A percentile compares a stretch with the other conserved stretches of the same genome.
These are phyloP conservation scores for Leptobrachium leishanense DNA, from an alignment of 2,113 vertebrate genomes.

Conservation along the genomic window DNA sequence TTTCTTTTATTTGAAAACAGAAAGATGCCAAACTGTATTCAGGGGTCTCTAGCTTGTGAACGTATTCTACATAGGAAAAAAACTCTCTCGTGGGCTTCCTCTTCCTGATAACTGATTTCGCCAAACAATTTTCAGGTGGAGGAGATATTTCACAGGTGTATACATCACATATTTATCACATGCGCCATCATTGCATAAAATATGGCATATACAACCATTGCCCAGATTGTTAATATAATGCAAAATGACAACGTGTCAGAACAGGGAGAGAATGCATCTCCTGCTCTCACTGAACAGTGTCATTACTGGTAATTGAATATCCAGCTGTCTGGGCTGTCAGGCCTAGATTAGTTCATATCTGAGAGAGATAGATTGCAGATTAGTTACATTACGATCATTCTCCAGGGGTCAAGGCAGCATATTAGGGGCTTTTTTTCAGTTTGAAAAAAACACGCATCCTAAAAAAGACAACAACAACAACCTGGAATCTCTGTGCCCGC, in stretches of 20 bases:
- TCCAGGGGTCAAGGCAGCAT: constrained; percentile 39
- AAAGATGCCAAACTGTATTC: too few species aligned
- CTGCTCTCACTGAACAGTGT: constrained; percentile 43
- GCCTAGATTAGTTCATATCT: constrained; percentile 45
- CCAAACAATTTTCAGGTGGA: background rate
- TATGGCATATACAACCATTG: constrained; percentile 10
- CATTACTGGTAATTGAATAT: constrained; percentile 49
- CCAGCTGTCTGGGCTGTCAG: constrained; percentile 49
- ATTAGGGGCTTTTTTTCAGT: constrained; percentile 43
- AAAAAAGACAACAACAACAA: constrained; percentile 16
- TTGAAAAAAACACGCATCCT: constrained; percentile 29
- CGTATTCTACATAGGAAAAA: too few species aligned
- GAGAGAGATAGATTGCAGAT: constrained; percentile 48
- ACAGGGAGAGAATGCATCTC: constrained; percentile 43
- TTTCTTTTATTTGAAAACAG: too few species aligned
- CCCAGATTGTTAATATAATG: constrained; percentile 37
- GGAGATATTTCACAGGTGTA: constrained; percentile 1
- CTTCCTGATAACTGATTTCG: background rate
- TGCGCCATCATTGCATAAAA: constrained; percentile 8
- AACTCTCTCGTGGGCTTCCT: too few species aligned
- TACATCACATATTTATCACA: constrained; percentile 29
- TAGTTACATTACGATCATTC: constrained; percentile 45
- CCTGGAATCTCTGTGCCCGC: background rate
- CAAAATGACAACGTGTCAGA: constrained; percentile 47
- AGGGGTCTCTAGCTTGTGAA: background rate